phyloP scores from a whole-genome alignment of 2,888 invertebrate genomes.

The Bruchidius siliquastri region DNA sequence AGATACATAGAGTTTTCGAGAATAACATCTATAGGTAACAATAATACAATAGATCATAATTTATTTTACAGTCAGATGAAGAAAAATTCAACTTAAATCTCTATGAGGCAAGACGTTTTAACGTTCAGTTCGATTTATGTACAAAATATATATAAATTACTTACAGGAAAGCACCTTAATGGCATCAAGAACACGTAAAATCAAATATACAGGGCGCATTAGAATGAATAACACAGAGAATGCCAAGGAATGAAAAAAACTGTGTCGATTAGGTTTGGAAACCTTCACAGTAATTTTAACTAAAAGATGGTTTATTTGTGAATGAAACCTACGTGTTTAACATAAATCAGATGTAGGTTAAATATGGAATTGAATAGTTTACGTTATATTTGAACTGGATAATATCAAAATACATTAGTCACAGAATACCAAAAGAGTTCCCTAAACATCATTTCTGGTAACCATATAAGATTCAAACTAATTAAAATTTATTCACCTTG shows the following conservation, averaged over 20 bases:
- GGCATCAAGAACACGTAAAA: slow-evolving; percentile 12
- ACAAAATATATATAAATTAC: slow-evolving; percentile 8
- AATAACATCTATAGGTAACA: slow-evolving; percentile 31
- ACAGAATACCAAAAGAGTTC: no score
- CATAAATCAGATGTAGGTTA: no score
- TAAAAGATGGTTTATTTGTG: no score
- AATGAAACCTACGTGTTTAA: no score
- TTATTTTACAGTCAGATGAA: slow-evolving; percentile 17
- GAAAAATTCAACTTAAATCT: slow-evolving; percentile 22
- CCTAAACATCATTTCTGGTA: no score
- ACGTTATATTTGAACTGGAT: no score
- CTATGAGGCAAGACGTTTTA: slow-evolving; percentile 33
- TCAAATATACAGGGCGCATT: not conserved
- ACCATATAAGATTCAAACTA: no score
- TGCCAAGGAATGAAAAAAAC: not conserved
- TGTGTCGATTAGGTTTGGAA: no score
- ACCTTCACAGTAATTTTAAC: no score
- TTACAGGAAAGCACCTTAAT: slow-evolving; percentile 14
- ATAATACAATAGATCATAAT: slow-evolving; percentile 23
- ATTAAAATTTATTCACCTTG: no score
- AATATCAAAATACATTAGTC: no score
- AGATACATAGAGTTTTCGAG: slow-evolving; percentile 25
- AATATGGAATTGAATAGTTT: no score
- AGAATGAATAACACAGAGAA: not conserved
- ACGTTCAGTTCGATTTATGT: slow-evolving; percentile 30